Evolutionary conservation across 2,113 vertebrate species (phyloP), one percentile per base, ranked within the genome.

Genomic region (Sinocyclocheilus anshuiensis): DNA sequence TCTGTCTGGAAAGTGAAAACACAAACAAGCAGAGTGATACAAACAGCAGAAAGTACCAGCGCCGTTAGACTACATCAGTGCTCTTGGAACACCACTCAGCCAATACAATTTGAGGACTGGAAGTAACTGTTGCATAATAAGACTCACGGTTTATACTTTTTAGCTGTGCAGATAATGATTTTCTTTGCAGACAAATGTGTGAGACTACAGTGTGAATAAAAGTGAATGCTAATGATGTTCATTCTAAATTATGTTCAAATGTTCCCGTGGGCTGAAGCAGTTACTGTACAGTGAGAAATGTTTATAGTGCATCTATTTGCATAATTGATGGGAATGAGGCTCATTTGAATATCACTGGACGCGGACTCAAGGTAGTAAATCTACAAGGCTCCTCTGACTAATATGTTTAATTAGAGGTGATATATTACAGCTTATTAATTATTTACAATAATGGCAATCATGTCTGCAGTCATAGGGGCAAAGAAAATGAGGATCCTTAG

Each of bases 391-490:
- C 77, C 48, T 29, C 84, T 75, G 55, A 84, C 84, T 86, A 88
- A 90, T 88, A 84, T 87, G 83, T 91, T 91, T 88, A 91, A 91
- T 91, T 90, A 90, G 85, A 83, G 75, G 78, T 87, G 84, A 91
- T 91, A 86, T 89, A 87, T 91, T 65, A 84, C 67, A 76, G 77
- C 76, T 39, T 87, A 88, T 91, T 89, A 89, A 90, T 90, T 89
- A 91, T 91, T 89, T 80, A 90, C 88, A 84, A 86, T 86, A 88
- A 89, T 53, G 39, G 84, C 71, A 84, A 88, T 88, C 84, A 80
- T 39, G 77, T 88, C 84, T 67, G 87, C 87, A 82, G 84, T 89
- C 86, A 86, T 85, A 82, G 86, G 75, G 83, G 74, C n/a, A 26
- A 67, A 83, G 87, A 88, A 89, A 89, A 91, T 86, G 88, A 88